These are phyloP conservation scores for Lonchura striata DNA, from an alignment of 2,113 vertebrate genomes.

Conservation along the genomic window DNA sequence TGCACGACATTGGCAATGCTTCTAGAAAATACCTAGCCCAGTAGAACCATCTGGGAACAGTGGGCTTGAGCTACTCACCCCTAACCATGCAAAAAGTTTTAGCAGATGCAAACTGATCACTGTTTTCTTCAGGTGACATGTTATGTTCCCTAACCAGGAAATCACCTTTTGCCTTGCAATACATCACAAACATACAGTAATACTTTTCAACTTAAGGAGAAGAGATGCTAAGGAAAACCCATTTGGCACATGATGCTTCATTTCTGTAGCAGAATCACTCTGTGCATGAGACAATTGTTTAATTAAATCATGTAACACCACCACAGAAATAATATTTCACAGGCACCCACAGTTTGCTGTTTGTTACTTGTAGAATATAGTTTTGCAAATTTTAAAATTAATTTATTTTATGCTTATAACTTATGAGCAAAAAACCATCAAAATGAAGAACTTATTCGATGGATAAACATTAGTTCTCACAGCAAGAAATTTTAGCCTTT, in stretches of 20 bases:
- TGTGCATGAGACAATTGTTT: neutral
- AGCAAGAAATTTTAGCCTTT: neutral
- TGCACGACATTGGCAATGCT: rapidly evolving
- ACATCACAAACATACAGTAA: neutral
- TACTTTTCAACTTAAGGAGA: neutral
- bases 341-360: neutral
- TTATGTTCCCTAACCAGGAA: neutral
- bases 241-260: neutral
- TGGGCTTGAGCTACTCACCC: neutral
- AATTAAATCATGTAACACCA: neutral
- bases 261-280: neutral
- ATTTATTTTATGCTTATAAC: neutral
- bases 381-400: neutral
- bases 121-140: neutral
- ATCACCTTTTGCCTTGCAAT: neutral
- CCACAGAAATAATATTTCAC: neutral
- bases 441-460: neutral
- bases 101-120: neutral
- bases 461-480: neutral
- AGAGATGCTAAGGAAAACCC: neutral
- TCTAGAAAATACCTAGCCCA: neutral
- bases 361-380: neutral
- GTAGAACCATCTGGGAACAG: neutral
- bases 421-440: neutral
- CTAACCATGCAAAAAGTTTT: neutral